Evolutionary conservation across 2,797 vertebrate genomes (phyloP).

Genomic region (Buphagus erythrorhynchus): DNA sequence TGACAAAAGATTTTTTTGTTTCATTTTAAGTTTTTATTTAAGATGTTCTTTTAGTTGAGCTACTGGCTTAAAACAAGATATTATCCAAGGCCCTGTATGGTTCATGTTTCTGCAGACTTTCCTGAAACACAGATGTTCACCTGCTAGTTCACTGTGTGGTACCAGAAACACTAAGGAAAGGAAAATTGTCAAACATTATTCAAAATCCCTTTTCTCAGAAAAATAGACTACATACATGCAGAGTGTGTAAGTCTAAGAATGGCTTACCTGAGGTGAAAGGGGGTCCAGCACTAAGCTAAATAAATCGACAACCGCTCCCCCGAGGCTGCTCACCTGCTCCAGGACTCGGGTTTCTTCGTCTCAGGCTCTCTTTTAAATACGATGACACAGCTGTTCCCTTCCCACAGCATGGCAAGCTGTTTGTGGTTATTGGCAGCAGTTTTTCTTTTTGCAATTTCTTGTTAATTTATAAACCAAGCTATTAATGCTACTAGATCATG

Average conservation of each 20-base stretch:
- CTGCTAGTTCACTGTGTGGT: background rate
- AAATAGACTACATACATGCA: rapidly evolving
- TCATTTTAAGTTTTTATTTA: background rate
- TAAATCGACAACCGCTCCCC: background rate
- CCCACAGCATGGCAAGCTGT: background rate
- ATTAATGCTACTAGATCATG: background rate
- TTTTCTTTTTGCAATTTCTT: background rate
- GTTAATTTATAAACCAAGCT: background rate
- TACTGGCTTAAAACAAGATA: background rate
- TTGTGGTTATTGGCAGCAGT: background rate
- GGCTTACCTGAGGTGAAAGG: background rate
- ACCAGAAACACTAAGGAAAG: background rate
- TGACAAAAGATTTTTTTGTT: background rate
- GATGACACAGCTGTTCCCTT: background rate
- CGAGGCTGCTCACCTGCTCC: background rate
- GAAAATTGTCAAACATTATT: background rate
- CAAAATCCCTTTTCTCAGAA: background rate
- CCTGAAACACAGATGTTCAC: background rate
- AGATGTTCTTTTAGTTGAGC: background rate
- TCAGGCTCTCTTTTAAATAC: background rate
- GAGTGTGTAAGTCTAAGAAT: background rate
- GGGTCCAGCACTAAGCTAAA: background rate
- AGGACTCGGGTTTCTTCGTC: background rate
- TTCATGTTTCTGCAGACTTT: background rate
- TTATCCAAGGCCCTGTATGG: background rate